Conservation (phyloP, 2,797 vertebrate species). For the Tokudaia muenninki region DNA sequence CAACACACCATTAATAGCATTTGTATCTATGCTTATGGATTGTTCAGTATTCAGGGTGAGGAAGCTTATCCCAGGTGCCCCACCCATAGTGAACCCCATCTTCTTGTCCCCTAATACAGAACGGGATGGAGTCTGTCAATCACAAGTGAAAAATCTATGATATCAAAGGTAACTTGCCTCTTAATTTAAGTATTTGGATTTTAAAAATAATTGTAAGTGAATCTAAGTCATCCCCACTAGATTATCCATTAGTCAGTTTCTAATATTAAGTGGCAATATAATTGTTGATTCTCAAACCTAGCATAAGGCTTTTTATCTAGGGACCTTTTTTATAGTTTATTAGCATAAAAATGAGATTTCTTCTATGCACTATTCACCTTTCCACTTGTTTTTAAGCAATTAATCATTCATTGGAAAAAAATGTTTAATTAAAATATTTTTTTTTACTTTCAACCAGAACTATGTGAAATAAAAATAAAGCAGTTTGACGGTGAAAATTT, state of each 20-base stretch:
- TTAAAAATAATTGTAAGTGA: constrained; percentile 32
- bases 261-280: constrained; percentile 55
- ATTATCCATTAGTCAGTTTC: constrained; percentile 38
- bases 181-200: constrained; percentile 20
- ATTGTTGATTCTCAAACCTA: constrained; percentile 53
- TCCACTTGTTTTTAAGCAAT: constrained; percentile 51
- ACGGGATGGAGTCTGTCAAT: not conserved
- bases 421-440: constrained; percentile 68
- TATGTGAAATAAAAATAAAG: constrained; percentile 54
- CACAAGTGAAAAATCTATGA: not conserved
- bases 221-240: not conserved
- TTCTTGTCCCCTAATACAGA: not conserved
- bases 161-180: constrained; percentile 21
- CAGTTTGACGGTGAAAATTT: not conserved
- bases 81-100: not conserved
- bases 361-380: constrained; percentile 43
- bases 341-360: constrained; percentile 37
- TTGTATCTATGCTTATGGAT: not conserved
- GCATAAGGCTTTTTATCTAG: constrained; percentile 14
- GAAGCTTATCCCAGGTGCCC: not conserved
- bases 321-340: constrained; percentile 8
- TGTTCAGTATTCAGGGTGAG: not conserved
- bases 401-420: constrained; percentile 46
- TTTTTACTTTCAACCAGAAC: constrained; percentile 36
- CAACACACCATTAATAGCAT: not conserved